Conservation (phyloP, 2,888 invertebrate species). For the Eledone cirrhosa region DNA sequence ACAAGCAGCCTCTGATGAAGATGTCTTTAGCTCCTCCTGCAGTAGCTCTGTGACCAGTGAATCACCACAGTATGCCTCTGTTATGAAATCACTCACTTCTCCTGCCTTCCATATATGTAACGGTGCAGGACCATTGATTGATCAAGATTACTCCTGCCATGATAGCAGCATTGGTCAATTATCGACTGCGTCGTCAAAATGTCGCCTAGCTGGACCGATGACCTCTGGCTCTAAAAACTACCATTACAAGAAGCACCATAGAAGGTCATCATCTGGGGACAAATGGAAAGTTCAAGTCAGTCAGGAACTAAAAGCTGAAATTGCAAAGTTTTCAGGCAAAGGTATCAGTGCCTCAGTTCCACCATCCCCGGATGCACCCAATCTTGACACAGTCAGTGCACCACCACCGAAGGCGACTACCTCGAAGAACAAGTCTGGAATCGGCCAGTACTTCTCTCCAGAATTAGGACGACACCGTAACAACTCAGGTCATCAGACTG, state of each 20-base stretch:
- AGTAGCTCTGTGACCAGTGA: constrained; percentile 29
- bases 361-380: constrained; percentile 14
- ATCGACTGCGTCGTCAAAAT: constrained; percentile 20
- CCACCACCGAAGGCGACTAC: background rate
- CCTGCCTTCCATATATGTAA: constrained; percentile 24
- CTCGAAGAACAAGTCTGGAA: constrained; percentile 18
- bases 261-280: constrained; percentile 61
- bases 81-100: constrained; percentile 26
- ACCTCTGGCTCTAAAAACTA: constrained; percentile 21
- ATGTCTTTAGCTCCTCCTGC: constrained; percentile 5
- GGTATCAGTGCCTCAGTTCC: constrained; percentile 21
- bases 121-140: constrained; percentile 11
- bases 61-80: constrained; percentile 7
- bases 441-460: constrained; percentile 27
- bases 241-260: constrained; percentile 46
- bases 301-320: constrained; percentile 57
- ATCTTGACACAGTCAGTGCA: background rate
- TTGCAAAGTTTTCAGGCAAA: constrained; percentile 40
- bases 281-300: constrained; percentile 58
- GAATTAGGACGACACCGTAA: constrained; percentile 31
- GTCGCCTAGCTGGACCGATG: constrained; percentile 5
- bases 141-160: background rate
- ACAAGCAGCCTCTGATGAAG: constrained; percentile 44
- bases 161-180: constrained; percentile 10
- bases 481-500: constrained; percentile 2